Base-by-base conservation (phyloP, 2,113 vertebrate genomes). In the Seriola quinqueradiata region DNA sequence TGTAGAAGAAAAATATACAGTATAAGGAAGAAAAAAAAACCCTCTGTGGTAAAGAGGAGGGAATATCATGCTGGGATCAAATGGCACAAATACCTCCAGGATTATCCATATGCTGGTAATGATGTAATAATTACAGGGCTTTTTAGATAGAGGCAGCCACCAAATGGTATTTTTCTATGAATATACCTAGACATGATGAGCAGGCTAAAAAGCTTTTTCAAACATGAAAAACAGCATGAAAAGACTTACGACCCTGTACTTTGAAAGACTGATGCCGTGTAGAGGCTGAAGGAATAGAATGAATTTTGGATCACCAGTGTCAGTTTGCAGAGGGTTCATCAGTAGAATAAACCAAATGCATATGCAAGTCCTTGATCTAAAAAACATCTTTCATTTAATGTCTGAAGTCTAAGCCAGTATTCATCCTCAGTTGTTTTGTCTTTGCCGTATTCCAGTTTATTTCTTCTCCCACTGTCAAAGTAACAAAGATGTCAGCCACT, bases 291-390 rank as follows among this genome's bases (percentile, higher is more conserved):
- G 73, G 55, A 82, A 66, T 34, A 42, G 3, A 69, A 74, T 61
- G 19, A 9, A 83, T 90, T 90, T 84, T 67, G 75, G 52, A 90
- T 87, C 71, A 72, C 36, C 23, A 63, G 23, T 68, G 72, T 76
- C 60, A 36, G 38, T 73, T 77, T 48, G 40, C 21, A 25, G 59
- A 65, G 38, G 55, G 52, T 60, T 75, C 32, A 77, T 74, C 75
- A 79, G 52, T 46, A 60, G 54, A 82, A 82, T 55, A 75, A 79
- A 85, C 66, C 40, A 58, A 88, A 84, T 78, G 65, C 63, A 50
- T 66, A 73, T 66, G 44, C 40, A 71, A 75, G 17, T 50, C 40
- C 52, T 65, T 83, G 59, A 87, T 85, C 63, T 74, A 66, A 68
- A 59, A 79, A 78, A 59, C 59, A 64, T 68, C 13, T 57, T 54